Evolutionary conservation across 2,888 invertebrate species (phyloP).

Genomic region (Parelbella ahira): DNA sequence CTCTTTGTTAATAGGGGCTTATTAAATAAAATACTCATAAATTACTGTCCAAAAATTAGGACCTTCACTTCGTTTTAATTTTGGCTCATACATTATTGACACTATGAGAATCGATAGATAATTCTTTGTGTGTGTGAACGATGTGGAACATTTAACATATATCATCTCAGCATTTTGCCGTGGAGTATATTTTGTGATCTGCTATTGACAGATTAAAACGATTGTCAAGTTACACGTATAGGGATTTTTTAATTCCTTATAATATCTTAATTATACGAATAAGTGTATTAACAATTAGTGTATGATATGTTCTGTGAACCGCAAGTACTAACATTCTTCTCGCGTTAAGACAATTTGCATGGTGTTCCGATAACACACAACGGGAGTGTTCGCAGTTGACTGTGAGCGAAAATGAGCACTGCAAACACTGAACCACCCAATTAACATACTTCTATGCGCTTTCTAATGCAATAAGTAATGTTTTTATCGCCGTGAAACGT

Average conservation of each 20-base stretch:
- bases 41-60: slow-evolving; percentile 17
- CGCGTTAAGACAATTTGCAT: slow-evolving; percentile 16
- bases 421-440: slow-evolving; percentile 46
- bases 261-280: too few relatives aligned
- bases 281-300: too few relatives aligned
- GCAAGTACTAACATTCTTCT: slow-evolving; percentile 5
- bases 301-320: too few relatives aligned
- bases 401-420: slow-evolving; percentile 55
- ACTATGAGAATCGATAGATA: too few relatives aligned
- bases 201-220: too few relatives aligned
- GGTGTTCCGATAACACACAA: slow-evolving; percentile 57
- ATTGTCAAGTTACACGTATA: too few relatives aligned
- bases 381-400: slow-evolving; percentile 50
- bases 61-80: slow-evolving; percentile 3
- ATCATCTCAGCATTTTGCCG: too few relatives aligned
- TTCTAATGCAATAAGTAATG: slow-evolving; percentile 45
- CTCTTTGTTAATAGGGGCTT: slow-evolving; percentile 23
- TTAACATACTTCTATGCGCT: slow-evolving; percentile 55
- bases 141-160: too few relatives aligned
- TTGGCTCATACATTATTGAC: slow-evolving; percentile 9
- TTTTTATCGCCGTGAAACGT: slow-evolving; percentile 26
- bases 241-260: too few relatives aligned
- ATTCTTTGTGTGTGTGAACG: too few relatives aligned
- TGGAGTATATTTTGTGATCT: too few relatives aligned
- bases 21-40: slow-evolving; percentile 13